Percentiles rank a stretch among this genome's conserved stretches.
phyloP scores from a whole-genome alignment of 53 echinoderm and acorn worm species.

The Arbacia lixula region DNA sequence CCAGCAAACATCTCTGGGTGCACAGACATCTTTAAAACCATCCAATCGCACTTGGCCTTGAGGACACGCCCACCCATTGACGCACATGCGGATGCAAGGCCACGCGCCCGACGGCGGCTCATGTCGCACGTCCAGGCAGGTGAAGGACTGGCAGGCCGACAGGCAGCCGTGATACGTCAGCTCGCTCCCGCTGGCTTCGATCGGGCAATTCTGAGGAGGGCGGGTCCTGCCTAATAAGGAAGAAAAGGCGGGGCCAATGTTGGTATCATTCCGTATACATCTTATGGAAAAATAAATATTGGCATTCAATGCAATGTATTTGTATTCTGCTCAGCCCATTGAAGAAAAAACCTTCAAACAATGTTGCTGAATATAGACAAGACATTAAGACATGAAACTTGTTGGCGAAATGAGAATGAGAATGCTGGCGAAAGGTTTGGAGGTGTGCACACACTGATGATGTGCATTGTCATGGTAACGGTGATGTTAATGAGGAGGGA shows the following conservation, averaged over 20 bases:
- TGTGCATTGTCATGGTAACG: too few relatives aligned
- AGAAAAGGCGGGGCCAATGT: neutral
- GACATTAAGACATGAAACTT: too few relatives aligned
- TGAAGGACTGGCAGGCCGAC: constrained; percentile 24
- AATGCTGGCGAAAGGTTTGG: too few relatives aligned
- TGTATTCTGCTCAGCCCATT: too few relatives aligned
- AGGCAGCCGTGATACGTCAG: neutral
- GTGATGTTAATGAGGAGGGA: too few relatives aligned
- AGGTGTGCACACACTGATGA: too few relatives aligned
- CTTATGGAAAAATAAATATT: too few relatives aligned
- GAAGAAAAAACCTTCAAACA: too few relatives aligned
- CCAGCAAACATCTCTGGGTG: neutral
- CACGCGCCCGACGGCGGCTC: constrained; percentile 44
- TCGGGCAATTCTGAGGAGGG: constrained; percentile 27
- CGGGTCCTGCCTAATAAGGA: constrained; percentile 10
- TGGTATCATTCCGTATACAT: neutral
- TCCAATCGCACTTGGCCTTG: constrained; percentile 7
- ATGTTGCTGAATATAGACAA: too few relatives aligned
- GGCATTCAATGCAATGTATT: too few relatives aligned
- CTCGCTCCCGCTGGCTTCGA: constrained; percentile 11
- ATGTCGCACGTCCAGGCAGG: constrained; percentile 29
- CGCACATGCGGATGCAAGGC: constrained; percentile 42
- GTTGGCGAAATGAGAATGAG: too few relatives aligned
- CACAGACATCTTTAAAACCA: constrained; percentile 27
- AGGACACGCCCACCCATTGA: constrained; percentile 54